These are phyloP conservation scores for Neogale vison DNA, from an alignment of 2,113 vertebrate species.

Conservation along the genomic window DNA sequence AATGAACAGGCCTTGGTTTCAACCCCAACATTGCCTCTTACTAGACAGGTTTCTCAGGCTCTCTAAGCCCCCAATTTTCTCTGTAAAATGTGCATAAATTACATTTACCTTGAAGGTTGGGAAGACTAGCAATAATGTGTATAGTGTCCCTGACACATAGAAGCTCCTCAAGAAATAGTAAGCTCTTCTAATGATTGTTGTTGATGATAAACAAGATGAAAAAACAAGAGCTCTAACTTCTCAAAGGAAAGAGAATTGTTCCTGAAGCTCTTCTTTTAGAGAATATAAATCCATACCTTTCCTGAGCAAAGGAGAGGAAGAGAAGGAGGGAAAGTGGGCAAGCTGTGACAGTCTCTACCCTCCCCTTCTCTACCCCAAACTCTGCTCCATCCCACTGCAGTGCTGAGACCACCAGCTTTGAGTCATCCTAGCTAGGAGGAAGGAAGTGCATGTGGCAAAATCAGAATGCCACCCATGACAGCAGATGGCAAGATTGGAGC, in stretches of 20 bases:
- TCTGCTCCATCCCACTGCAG: neutral
- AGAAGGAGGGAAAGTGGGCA: neutral
- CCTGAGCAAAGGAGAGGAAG: neutral
- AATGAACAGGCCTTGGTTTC: neutral
- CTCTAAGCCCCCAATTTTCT: neutral
- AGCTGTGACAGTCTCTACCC: neutral
- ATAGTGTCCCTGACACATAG: neutral
- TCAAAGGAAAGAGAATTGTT: neutral
- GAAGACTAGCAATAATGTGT: conserved; percentile 19
- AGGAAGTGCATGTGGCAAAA: neutral
- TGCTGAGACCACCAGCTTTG: neutral
- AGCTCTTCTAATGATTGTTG: neutral
- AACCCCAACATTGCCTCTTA: neutral
- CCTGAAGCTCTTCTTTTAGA: neutral
- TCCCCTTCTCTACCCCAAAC: neutral
- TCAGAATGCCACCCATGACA: neutral
- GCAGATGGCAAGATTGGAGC: neutral
- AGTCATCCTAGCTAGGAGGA: neutral
- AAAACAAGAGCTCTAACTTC: conserved; percentile 10
- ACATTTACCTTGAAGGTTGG: conserved; percentile 16
- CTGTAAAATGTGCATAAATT: conserved; percentile 17
- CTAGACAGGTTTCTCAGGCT: neutral
- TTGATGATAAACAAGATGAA: neutral
- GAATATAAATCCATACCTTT: neutral
- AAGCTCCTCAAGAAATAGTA: conserved; percentile 5